Evolutionary conservation across 2,797 vertebrate genomes (phyloP).

Genomic region (Trachurus trachurus): DNA sequence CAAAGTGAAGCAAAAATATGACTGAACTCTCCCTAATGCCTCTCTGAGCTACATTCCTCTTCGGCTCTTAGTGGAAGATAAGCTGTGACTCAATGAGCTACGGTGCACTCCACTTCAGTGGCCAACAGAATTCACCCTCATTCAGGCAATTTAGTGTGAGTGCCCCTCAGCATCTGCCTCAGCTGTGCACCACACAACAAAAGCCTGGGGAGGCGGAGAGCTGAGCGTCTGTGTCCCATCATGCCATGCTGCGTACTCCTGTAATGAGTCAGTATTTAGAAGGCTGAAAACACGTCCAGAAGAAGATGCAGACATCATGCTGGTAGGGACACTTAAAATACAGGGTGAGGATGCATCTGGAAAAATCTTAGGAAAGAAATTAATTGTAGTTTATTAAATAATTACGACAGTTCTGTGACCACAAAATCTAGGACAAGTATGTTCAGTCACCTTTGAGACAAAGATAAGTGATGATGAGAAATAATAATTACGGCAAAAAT

Average conservation of each 20-base stretch:
- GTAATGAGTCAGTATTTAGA: slow-evolving; percentile 84
- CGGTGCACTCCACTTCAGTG: slow-evolving; percentile 71
- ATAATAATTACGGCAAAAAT: slow-evolving; percentile 41
- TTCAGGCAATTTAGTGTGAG: slow-evolving; percentile 82
- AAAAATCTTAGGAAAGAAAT: slow-evolving; percentile 33
- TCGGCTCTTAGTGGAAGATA: slow-evolving; percentile 63
- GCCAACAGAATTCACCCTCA: slow-evolving; percentile 78
- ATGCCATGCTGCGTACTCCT: slow-evolving; percentile 69
- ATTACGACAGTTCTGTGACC: slow-evolving; percentile 29
- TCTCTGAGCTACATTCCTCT: slow-evolving; percentile 56
- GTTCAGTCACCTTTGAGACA: slow-evolving; percentile 25
- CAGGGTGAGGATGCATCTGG: neutral
- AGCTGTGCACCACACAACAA: slow-evolving; percentile 78
- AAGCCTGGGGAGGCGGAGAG: slow-evolving; percentile 73
- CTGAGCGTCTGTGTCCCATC: slow-evolving; percentile 76
- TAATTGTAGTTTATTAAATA: slow-evolving; percentile 23
- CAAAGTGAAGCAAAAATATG: slow-evolving; percentile 39
- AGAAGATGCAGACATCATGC: slow-evolving; percentile 57
- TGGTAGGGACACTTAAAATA: slow-evolving; percentile 55
- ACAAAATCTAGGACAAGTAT: slow-evolving; percentile 19
- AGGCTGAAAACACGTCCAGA: slow-evolving; percentile 67
- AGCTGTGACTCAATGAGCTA: slow-evolving; percentile 70
- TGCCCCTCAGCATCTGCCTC: slow-evolving; percentile 84
- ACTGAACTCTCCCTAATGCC: slow-evolving; percentile 40
- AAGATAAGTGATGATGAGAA: slow-evolving; percentile 27